These are phyloP conservation scores for Tyto alba DNA, from an alignment of 2,113 vertebrate genomes.

Conservation along the genomic window DNA sequence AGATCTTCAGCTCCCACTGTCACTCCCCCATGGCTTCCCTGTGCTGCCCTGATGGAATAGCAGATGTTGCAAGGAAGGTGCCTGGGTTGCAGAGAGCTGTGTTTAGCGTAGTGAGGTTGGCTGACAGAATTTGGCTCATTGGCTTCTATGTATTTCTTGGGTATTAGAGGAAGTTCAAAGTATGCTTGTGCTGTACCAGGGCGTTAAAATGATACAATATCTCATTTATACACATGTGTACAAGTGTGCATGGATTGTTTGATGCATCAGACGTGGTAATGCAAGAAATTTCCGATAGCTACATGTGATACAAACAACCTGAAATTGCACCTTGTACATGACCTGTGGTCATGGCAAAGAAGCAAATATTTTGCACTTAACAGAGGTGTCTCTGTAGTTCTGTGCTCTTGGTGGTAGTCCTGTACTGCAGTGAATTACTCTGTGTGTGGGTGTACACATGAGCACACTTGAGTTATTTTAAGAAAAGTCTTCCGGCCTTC, in stretches of 20 bases:
- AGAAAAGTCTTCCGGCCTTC: background rate
- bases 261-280: background rate
- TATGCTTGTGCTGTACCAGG: background rate
- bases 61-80: background rate
- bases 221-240: background rate
- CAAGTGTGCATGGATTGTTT: fast-evolving
- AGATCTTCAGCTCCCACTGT: background rate
- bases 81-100: background rate
- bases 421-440: background rate
- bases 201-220: background rate
- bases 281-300: background rate
- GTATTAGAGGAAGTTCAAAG: background rate
- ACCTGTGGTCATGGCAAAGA: background rate
- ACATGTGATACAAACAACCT: background rate
- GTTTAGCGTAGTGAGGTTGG: background rate
- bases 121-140: background rate
- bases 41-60: background rate
- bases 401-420: background rate
- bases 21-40: background rate
- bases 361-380: background rate
- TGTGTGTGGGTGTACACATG: background rate
- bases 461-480: background rate
- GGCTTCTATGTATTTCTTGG: background rate
- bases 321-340: background rate
- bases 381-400: background rate